Percentiles rank a stretch among this genome's conserved stretches.
phyloP scores from a whole-genome alignment of 2,888 invertebrate species.

The Ormyrus rosae region DNA sequence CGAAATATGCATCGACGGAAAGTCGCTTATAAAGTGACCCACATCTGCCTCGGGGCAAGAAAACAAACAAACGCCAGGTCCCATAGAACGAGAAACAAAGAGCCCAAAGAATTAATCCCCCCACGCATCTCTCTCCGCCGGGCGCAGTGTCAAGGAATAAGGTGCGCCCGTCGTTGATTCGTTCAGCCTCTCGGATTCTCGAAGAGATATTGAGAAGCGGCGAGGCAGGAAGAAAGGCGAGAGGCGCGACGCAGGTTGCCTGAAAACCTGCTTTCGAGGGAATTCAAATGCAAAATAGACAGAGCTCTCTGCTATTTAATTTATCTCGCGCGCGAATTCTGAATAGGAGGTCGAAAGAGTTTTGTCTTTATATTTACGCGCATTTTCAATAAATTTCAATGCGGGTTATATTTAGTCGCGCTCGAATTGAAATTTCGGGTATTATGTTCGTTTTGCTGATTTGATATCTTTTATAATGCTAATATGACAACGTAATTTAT shows the following conservation, averaged over 20 bases:
- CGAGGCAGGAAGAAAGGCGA: not conserved
- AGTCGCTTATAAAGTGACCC: slow-evolving; percentile 25
- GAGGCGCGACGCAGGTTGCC: not conserved
- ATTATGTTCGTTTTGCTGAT: too few species aligned
- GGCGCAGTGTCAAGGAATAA: slow-evolving; percentile 15
- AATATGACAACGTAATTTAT: too few species aligned
- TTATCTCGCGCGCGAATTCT: not conserved
- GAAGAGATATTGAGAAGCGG: not conserved
- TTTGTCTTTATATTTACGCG: too few species aligned
- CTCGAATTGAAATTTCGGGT: too few species aligned
- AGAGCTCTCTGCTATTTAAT: not conserved
- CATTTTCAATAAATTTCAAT: too few species aligned
- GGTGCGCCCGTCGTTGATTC: slow-evolving; percentile 47
- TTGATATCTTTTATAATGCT: too few species aligned
- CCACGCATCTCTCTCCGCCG: slow-evolving; percentile 23
- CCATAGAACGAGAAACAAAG: slow-evolving; percentile 35
- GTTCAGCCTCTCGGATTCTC: slow-evolving; percentile 50
- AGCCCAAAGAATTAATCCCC: slow-evolving; percentile 38
- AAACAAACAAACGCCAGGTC: not conserved
- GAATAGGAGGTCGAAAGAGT: too few species aligned
- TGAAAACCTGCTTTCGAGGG: not conserved
- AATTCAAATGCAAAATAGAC: slow-evolving; percentile 25
- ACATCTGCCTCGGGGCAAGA: not conserved
- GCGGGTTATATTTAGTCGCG: too few species aligned
- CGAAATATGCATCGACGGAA: too few species aligned